Base-by-base conservation (phyloP, 2,888 invertebrate genomes). In the Cremastobaeus sp. region DNA sequence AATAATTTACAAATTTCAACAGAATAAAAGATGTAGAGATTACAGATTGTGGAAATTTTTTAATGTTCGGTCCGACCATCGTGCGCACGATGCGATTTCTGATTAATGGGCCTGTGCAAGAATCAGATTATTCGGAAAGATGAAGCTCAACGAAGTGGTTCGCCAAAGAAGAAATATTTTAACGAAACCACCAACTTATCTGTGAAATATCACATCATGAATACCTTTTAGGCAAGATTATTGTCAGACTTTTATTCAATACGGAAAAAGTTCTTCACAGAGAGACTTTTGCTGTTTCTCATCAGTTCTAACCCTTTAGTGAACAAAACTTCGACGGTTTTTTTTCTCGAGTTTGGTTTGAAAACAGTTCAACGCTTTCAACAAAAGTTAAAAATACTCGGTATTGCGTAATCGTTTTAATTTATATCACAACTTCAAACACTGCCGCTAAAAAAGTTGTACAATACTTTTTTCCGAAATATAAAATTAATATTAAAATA, bases 71-170 rank as follows among this genome's bases (percentile, higher is more conserved):
- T n/a, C n/a, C n/a, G n/a, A n/a, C n/a, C n/a, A n/a, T n/a, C n/a
- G n/a, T n/a, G n/a, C n/a, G 37, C 18, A 41, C 34, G 18, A 35
- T 54, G 54, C 54, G 34, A 54, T 54, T 69, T 60, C 28, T 54
- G 37, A 60, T 69, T 60, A 54, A 60, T 60, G 54, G 52, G 54
- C 69, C 54, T 11, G 1, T 4, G 18, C 45, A 35, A 11, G 12
- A 54, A 69, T 69, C 45, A 60, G 54, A 69, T 69, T 69, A 69
- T 69, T 37, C 34, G 54, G 52, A 37, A 69, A 59, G 59, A 68
- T 60, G 45, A 60, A 69, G 47, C 60, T 60, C 32, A 30, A 37
- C 45, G 52, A 12, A 69, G 30, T 60, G 54, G 45, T 69, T 60
- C 32, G 3, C 47, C 21, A 32, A 37, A 32, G 47, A 60, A 25